Percentiles rank a stretch among this genome's conserved stretches.
phyloP scores from a whole-genome alignment of 2,113 vertebrate genomes.

The Gavia stellata region DNA sequence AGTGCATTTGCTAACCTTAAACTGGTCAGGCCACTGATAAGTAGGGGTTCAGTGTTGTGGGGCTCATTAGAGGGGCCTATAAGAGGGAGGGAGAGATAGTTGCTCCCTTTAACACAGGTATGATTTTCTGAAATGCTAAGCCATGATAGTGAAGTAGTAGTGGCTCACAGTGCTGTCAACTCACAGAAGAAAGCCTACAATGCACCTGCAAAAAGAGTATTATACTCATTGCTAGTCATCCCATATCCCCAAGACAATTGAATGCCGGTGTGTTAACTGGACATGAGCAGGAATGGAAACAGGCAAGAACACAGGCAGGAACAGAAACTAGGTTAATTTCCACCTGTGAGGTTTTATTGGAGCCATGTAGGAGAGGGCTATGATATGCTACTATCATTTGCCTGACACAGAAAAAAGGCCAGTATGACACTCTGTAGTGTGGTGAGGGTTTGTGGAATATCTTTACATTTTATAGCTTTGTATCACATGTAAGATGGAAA shows the following conservation, averaged over 20 bases:
- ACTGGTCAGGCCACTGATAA: neutral
- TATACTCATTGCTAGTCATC: neutral
- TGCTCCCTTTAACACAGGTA: neutral
- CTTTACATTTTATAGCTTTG: neutral
- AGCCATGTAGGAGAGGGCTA: neutral
- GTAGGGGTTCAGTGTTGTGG: neutral
- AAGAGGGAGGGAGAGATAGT: neutral
- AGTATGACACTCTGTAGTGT: neutral
- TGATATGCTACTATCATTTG: neutral
- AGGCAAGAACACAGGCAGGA: neutral
- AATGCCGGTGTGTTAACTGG: neutral
- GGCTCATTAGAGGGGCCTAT: too few species aligned
- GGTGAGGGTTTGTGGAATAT: neutral
- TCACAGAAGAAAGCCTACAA: neutral
- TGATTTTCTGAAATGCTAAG: neutral
- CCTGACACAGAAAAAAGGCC: neutral
- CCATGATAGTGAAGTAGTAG: neutral
- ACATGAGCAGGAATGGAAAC: neutral
- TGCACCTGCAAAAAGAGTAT: neutral
- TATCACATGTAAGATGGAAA: neutral
- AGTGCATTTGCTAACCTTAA: neutral
- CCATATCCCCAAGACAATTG: neutral
- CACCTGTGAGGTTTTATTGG: neutral
- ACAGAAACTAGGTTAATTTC: neutral
- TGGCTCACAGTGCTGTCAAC: neutral